These are phyloP conservation scores for Griposia aprilina DNA, from an alignment of 2,888 invertebrate genomes.

Conservation along the genomic window DNA sequence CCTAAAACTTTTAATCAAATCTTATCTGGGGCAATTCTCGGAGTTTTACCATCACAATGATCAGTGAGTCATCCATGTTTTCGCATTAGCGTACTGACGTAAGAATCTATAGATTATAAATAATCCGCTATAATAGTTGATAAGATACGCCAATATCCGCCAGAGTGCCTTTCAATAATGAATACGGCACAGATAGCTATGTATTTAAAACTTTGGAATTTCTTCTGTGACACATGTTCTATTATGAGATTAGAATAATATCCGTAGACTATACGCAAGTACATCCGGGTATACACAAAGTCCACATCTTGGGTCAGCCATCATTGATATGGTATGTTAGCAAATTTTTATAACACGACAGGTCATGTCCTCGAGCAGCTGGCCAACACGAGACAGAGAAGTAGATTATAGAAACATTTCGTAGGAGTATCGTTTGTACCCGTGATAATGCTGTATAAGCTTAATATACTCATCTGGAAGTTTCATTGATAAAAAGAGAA, in stretches of 20 bases:
- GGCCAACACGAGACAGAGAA: neutral
- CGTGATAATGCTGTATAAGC: neutral
- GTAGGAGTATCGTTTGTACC: too few relatives aligned
- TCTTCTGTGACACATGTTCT: neutral
- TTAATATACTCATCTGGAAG: neutral
- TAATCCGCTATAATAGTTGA: neutral
- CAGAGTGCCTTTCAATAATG: neutral
- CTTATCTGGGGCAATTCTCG: constrained; percentile 1
- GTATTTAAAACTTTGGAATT: neutral
- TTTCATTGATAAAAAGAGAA: constrained; percentile 1
- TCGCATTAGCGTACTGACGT: neutral
- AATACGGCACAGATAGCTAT: neutral
- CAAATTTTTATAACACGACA: neutral
- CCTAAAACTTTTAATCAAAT: neutral
- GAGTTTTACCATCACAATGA: neutral
- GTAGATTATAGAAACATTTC: neutral
- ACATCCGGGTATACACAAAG: neutral
- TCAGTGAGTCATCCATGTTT: constrained; percentile 23
- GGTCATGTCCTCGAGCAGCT: neutral
- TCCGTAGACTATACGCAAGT: neutral
- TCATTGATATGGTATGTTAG: neutral
- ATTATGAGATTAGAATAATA: neutral
- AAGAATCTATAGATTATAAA: neutral
- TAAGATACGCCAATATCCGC: neutral
- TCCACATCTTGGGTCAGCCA: neutral